Evolutionary conservation across 35 echinoderm and acorn worm genomes (phyloP).

Genomic region (Apostichopus parvimensis): DNA sequence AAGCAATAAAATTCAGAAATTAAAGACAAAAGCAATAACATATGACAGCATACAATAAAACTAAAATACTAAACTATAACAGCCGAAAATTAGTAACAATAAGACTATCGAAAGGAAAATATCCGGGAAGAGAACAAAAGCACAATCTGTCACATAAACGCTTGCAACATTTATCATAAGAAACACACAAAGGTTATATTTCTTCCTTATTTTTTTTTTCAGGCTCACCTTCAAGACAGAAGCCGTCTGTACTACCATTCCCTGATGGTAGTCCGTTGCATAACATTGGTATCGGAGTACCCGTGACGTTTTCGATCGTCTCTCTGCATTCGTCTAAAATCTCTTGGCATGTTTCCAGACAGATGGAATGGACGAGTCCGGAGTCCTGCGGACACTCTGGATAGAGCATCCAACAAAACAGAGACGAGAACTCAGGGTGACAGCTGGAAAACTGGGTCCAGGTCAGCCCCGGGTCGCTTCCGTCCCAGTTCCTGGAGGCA

Average conservation of each 20-base stretch:
- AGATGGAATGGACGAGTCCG: neutral
- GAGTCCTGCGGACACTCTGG: neutral
- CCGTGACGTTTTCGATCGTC: constrained; percentile 6
- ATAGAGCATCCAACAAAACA: constrained; percentile 10
- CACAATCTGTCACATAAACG: too few relatives aligned
- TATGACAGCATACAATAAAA: too few relatives aligned
- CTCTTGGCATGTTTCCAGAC: neutral
- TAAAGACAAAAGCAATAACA: too few relatives aligned
- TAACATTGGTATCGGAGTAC: neutral
- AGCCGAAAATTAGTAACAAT: too few relatives aligned
- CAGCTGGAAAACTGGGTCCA: neutral
- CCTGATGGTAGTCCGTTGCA: constrained; percentile 7
- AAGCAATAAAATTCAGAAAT: too few relatives aligned
- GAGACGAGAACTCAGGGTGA: neutral
- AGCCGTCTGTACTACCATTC: neutral
- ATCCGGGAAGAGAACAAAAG: too few relatives aligned
- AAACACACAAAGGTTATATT: too few relatives aligned
- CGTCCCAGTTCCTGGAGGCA: neutral
- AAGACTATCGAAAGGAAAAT: too few relatives aligned
- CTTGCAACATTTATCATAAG: too few relatives aligned
- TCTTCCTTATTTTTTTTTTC: neutral
- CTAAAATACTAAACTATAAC: too few relatives aligned
- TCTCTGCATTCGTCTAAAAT: neutral
- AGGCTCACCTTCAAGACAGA: constrained; percentile 16
- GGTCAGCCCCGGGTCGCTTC: neutral